Evolutionary conservation across 2,113 vertebrate species (phyloP).

Genomic region (Castor canadensis): DNA sequence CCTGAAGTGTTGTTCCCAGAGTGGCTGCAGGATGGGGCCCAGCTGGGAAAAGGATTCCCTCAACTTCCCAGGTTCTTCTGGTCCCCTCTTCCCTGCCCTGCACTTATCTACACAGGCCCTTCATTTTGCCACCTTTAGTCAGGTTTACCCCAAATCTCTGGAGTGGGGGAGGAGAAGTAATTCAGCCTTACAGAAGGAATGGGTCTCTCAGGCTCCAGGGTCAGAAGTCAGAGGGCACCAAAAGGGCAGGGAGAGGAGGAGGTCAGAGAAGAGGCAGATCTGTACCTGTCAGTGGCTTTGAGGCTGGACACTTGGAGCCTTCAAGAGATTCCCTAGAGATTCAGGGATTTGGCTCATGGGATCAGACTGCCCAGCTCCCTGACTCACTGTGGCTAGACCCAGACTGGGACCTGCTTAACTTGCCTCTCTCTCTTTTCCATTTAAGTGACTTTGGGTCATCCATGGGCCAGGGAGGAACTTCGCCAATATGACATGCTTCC

Average conservation of each 20-base stretch:
- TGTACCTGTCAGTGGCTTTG: conserved; percentile 68
- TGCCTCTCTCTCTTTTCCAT: conserved; percentile 38
- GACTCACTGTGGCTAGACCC: conserved; percentile 69
- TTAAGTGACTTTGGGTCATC: conserved; percentile 70
- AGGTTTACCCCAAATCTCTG: neutral
- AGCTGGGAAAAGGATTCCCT: neutral
- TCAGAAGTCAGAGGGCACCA: conserved; percentile 57
- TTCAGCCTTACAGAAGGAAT: conserved; percentile 3
- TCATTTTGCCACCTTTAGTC: neutral
- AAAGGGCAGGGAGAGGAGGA: conserved; percentile 47
- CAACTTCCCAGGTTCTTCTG: neutral
- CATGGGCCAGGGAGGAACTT: conserved; percentile 33
- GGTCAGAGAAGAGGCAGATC: conserved; percentile 55
- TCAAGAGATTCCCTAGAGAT: conserved; percentile 66
- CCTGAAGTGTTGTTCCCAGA: neutral
- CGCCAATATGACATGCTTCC: neutral
- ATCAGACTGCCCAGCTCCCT: conserved; percentile 67
- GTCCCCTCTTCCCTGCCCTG: neutral
- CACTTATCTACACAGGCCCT: neutral
- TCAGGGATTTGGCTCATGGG: conserved; percentile 63
- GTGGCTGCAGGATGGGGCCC: neutral
- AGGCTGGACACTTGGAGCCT: conserved; percentile 61
- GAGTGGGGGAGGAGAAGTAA: neutral
- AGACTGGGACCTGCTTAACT: conserved; percentile 64
- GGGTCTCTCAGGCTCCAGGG: neutral